phyloP scores from a whole-genome alignment of 2,113 vertebrate species.

The Centropus unirufus region DNA sequence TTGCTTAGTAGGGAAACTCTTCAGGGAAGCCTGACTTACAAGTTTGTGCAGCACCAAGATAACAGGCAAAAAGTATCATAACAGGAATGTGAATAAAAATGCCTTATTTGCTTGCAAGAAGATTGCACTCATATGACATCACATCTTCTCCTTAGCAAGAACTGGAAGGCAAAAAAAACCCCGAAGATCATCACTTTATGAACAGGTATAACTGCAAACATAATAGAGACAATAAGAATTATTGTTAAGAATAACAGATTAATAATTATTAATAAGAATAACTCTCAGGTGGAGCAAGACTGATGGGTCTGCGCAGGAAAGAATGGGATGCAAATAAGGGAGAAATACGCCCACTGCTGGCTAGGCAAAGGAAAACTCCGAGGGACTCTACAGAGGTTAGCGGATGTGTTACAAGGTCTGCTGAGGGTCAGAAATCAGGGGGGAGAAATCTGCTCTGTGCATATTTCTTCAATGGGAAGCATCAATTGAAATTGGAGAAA shows the following conservation, averaged over 20 bases:
- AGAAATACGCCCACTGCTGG: not conserved
- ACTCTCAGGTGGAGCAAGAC: not conserved
- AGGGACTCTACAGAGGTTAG: not conserved
- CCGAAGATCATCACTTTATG: not conserved
- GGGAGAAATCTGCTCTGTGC: not conserved
- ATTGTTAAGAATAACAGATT: too few relatives aligned
- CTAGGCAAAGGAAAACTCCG: not conserved
- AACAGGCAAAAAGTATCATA: not conserved
- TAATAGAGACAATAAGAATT: not conserved
- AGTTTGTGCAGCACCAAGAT: not conserved
- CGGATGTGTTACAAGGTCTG: not conserved
- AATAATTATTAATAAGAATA: not conserved
- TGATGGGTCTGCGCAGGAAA: not conserved
- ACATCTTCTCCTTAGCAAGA: not conserved
- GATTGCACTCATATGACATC: not conserved
- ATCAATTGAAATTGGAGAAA: not conserved
- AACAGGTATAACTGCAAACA: not conserved
- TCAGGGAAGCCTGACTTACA: not conserved
- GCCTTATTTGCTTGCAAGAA: not conserved
- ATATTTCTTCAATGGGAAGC: not conserved
- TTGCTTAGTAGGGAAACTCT: not conserved
- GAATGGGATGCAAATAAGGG: not conserved
- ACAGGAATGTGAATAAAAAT: not conserved
- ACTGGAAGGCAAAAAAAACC: not conserved
- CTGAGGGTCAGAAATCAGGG: not conserved